phyloP scores from a whole-genome alignment of 2,888 invertebrate species.

The Drosophila colorata region DNA sequence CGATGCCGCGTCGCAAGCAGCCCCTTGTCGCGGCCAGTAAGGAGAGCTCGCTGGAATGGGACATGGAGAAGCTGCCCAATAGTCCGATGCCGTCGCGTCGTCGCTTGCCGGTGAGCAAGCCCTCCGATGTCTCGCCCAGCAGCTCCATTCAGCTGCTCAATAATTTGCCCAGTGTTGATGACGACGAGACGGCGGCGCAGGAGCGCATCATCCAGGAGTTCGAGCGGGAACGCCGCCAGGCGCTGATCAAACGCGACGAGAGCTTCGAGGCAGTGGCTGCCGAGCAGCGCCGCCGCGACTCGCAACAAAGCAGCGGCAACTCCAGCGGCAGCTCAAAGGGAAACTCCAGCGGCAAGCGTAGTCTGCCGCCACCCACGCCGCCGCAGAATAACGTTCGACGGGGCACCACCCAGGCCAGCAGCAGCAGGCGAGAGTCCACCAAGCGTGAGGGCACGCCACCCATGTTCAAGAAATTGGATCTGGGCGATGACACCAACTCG shows the following conservation, averaged over 20 bases:
- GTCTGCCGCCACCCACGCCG: slow-evolving; percentile 64
- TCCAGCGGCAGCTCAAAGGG: slow-evolving; percentile 66
- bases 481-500: slow-evolving; percentile 58
- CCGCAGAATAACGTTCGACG: slow-evolving; percentile 32
- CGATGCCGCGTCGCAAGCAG: slow-evolving; percentile 75
- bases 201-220: slow-evolving; percentile 81
- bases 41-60: slow-evolving; percentile 75
- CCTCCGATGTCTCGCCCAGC: slow-evolving; percentile 57
- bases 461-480: slow-evolving; percentile 75
- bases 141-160: slow-evolving; percentile 73
- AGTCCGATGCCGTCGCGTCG: slow-evolving; percentile 79
- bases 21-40: slow-evolving; percentile 34
- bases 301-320: slow-evolving; percentile 61
- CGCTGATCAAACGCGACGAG: slow-evolving; percentile 82
- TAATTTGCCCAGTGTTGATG: slow-evolving; percentile 55
- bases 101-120: slow-evolving; percentile 32
- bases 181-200: slow-evolving; percentile 54
- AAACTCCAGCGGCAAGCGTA: slow-evolving; percentile 64
- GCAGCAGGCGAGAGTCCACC: slow-evolving; percentile 43
- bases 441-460: slow-evolving; percentile 74
- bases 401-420: slow-evolving; percentile 67
- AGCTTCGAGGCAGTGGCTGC: slow-evolving; percentile 70
- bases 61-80: slow-evolving; percentile 79
- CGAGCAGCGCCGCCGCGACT: slow-evolving; percentile 58
- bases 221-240: slow-evolving; percentile 82